Conservation (phyloP, 1,140 invertebrate genomes). For the Muscidifurax raptorellus region DNA sequence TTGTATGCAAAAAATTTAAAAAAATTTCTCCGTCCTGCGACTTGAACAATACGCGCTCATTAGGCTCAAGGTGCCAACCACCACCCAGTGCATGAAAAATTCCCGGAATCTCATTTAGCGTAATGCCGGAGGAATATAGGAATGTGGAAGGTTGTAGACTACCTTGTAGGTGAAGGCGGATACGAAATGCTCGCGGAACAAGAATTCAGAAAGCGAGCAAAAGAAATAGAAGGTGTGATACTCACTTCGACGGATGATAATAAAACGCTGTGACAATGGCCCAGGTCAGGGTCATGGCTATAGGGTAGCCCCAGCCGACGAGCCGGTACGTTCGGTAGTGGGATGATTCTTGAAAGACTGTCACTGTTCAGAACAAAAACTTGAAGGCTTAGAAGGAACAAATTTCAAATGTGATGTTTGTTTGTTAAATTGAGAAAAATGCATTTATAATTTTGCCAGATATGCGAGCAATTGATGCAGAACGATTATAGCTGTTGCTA, state of each 20-base stretch:
- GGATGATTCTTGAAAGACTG: conserved; percentile 86
- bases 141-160: neutral
- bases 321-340: conserved; percentile 83
- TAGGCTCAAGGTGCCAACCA: too few relatives aligned
- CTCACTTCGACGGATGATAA: conserved; percentile 74
- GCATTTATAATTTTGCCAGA: neutral
- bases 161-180: neutral
- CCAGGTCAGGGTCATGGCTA: conserved; percentile 85
- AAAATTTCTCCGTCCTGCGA: too few relatives aligned
- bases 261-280: conserved; percentile 79
- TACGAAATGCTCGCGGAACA: neutral
- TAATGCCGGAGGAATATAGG: neutral
- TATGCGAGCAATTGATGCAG: too few relatives aligned
- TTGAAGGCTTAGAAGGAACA: neutral
- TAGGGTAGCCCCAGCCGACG: conserved; percentile 88
- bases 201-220: conserved; percentile 15
- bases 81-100: neutral
- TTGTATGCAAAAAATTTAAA: too few relatives aligned
- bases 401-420: neutral
- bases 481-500: too few relatives aligned
- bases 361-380: conserved; percentile 72
- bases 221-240: conserved; percentile 41
- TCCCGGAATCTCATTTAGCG: neutral
- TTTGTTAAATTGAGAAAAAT: neutral
- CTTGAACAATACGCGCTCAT: too few relatives aligned